A percentile compares a stretch with the other conserved stretches of the same genome.
phyloP scores from a whole-genome alignment of 2,113 vertebrate species.

The Axis porcinus region DNA sequence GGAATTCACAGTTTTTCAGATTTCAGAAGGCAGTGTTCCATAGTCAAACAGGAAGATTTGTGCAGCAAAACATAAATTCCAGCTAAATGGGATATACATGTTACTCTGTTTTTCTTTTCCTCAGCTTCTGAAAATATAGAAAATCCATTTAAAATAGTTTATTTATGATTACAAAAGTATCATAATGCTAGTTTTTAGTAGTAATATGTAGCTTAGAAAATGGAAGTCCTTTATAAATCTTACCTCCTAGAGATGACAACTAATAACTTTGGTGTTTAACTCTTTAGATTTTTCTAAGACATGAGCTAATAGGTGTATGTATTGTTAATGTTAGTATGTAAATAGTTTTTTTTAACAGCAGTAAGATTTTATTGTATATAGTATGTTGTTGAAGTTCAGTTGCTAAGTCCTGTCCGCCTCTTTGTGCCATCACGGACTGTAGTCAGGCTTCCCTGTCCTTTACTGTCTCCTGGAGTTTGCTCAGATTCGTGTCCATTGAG shows the following conservation, averaged over 20 bases:
- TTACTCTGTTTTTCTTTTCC: neutral
- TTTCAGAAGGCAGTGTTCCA: neutral
- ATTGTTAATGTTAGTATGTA: neutral
- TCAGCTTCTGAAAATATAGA: neutral
- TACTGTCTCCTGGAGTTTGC: neutral
- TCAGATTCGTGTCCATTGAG: neutral
- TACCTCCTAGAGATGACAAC: neutral
- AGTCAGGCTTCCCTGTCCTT: neutral
- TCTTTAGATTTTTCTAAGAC: neutral
- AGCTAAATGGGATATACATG: neutral
- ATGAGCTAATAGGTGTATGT: neutral
- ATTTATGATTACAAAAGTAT: neutral
- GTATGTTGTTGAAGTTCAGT: neutral
- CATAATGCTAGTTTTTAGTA: neutral
- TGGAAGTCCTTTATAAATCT: neutral
- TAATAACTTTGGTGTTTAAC: neutral
- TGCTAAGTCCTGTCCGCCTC: neutral
- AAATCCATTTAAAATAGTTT: neutral
- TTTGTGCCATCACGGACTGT: neutral
- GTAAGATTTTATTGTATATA: neutral
- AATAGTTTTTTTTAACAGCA: neutral
- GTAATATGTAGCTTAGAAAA: neutral
- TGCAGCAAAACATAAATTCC: neutral
- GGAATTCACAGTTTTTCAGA: neutral
- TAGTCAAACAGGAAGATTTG: neutral